Evolutionary conservation across 2,113 vertebrate genomes (phyloP), one percentile per base, ranked within the genome.

Genomic region (Hepsetus odoe): DNA sequence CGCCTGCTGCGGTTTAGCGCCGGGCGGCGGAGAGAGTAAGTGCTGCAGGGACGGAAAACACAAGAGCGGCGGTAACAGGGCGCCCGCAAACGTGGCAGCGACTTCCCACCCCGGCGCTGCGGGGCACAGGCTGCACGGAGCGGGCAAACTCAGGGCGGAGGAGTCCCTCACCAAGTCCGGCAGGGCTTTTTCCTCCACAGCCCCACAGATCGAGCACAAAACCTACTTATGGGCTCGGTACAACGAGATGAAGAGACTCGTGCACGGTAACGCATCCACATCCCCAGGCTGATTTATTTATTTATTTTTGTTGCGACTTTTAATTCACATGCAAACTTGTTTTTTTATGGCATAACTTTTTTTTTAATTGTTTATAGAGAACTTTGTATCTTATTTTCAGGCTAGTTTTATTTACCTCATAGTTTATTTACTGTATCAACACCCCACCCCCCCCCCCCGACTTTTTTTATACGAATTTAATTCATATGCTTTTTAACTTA

Each of bases 181-280:
- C 7, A 90, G 91, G 8, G 88, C 87, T 0, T 91, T 77, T 83
- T 91, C 90, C 0, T 90, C 91, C 65, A 87, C 81, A 0, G 87
- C 90, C 0, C 86, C 81, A 3, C 85, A 92, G 0, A 4, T 82
- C 40, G 90, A 93, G 77, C 80, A 85, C 44, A 90, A 84, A 66
- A 87, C 86, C 1, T 93, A 90, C 76, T 70, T 95, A 51, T 95
- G 94, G 94, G 80, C 88, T 14, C 91, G 93, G 1, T 95, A 95
- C 71, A 90, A 90, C 49, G 94, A 95, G 35, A 89, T 90, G 87
- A 95, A 92, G 62, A 90, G 94, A 35, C 87, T 94, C 49, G 94
- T 95, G 51, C 92, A 95, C 84, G 94, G 94, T 95, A 85, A n/a
- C n/a, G n/a, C n/a, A n/a, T n/a, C n/a, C n/a, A n/a, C n/a, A n/a